Evolutionary conservation across 2,888 invertebrate species (phyloP).

Genomic region (Allygus modestus): DNA sequence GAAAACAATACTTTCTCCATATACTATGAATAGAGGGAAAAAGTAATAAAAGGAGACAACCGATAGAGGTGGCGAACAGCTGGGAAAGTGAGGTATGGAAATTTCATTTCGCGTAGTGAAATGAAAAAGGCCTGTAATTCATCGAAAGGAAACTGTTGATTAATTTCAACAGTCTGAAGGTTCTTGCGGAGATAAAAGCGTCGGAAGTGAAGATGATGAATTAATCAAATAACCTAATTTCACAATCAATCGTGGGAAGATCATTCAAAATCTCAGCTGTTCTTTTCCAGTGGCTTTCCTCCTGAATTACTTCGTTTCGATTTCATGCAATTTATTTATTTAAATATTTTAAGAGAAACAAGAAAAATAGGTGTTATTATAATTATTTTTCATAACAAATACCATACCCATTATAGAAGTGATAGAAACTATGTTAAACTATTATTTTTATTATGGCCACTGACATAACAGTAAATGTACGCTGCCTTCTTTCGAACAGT

Average conservation of each 20-base stretch:
- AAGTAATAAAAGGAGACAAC: too few species aligned
- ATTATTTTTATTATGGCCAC: too few species aligned
- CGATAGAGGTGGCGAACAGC: too few species aligned
- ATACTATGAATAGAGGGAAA: too few species aligned
- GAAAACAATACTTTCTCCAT: too few species aligned
- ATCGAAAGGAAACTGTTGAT: conserved; percentile 17
- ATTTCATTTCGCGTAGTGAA: neutral
- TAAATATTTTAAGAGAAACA: too few species aligned
- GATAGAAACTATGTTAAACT: too few species aligned
- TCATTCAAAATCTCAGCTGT: neutral
- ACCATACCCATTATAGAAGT: too few species aligned
- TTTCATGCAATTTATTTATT: neutral
- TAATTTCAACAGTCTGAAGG: conserved; percentile 3
- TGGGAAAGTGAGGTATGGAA: neutral
- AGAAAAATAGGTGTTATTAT: too few species aligned
- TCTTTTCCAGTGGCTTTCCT: conserved; percentile 24
- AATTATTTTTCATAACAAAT: too few species aligned
- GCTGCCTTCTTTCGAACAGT: too few species aligned
- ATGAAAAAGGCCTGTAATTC: neutral
- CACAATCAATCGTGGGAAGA: conserved; percentile 42
- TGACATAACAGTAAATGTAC: too few species aligned
- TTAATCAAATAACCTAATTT: conserved; percentile 55
- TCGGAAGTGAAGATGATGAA: conserved; percentile 35
- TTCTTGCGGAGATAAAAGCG: conserved; percentile 18
- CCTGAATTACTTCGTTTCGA: neutral